These are phyloP conservation scores for Dicranocentrus wangi DNA, from an alignment of 2,888 invertebrate genomes.

Conservation along the genomic window DNA sequence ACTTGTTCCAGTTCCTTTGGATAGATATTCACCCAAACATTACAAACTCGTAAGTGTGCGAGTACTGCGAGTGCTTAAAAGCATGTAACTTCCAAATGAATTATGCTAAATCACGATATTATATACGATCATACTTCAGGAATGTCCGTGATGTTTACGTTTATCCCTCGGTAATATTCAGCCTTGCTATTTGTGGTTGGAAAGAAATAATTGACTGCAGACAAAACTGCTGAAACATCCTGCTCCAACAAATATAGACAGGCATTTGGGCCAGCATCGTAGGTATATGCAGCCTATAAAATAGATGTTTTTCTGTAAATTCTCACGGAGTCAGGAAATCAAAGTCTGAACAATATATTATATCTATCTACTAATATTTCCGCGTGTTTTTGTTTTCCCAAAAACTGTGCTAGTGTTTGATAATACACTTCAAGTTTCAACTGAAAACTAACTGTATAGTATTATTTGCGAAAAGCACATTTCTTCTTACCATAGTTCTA, in stretches of 20 bases:
- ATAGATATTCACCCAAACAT: not conserved
- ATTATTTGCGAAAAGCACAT: constrained; percentile 2
- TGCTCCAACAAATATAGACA: constrained; percentile 88
- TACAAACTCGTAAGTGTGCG: not conserved
- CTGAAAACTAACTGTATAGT: not conserved
- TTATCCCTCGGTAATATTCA: constrained; percentile 79
- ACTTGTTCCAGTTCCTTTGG: constrained; percentile 26
- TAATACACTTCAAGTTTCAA: no score
- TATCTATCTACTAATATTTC: no score
- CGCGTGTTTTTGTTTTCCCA: no score
- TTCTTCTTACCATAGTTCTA: constrained; percentile 78
- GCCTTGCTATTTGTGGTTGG: constrained; percentile 77
- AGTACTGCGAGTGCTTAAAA: no score
- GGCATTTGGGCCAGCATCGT: constrained; percentile 98
- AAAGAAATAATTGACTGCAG: constrained; percentile 83
- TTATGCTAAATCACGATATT: no score
- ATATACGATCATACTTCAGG: constrained; percentile 70
- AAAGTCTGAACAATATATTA: no score
- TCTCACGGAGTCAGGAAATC: no score
- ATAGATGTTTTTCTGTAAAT: constrained; percentile 65
- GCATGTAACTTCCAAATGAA: no score
- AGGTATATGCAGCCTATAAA: constrained; percentile 94
- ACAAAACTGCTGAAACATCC: constrained; percentile 82
- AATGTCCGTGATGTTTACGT: constrained; percentile 74
- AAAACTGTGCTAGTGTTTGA: no score